Base-by-base conservation (phyloP, 2,113 vertebrate genomes). In the Colius striatus region DNA sequence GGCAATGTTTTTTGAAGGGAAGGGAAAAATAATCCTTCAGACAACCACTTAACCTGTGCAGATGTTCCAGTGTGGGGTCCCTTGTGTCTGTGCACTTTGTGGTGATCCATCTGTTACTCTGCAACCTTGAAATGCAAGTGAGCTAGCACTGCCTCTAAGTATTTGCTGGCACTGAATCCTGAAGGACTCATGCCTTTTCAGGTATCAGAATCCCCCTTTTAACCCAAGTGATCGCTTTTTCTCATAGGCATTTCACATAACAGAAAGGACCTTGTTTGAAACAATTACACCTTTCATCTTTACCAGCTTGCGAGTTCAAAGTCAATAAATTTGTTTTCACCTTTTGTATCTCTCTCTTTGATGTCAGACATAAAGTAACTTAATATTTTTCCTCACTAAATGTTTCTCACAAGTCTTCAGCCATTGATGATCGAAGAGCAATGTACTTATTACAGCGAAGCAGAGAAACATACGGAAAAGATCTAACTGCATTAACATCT, bases 401-500 rank as follows among this genome's bases (percentile, higher is more conserved):
- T 43, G 8, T 81, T 96, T 95, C 91, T 95, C 84, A 43, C 74
- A 84, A 57, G 61, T 67, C 81, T 87, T 60, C 61, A 90, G 60
- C 92, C 80, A 80, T 83, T 81, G 91, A 88, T 84, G 95, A 94
- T 94, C 97, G 93, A 97, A 97, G 78, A 94, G 90, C 95, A 96
- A 89, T 95, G 96, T 95, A 96, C 93, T 97, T 97, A 92, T 76
- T 96, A 90, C 29, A 91, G 86, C 30, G 23, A 86, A 97, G 91
- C 4, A 43, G 96, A 92, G 97, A 97, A 98, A 89, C 97, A 97
- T 98, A 96, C 95, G 97, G 97, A 97, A 94, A 95, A 95, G 71
- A 94, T 72, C 13, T 91, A 96, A 92, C 87, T 72, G 3, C 78
- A 43, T 97, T 96, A 96, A 93, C 97, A 97, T 97, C 98, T 98